These are phyloP conservation scores for Proctacanthus coquilletti DNA, from an alignment of 1,140 invertebrate species.

Conservation along the genomic window DNA sequence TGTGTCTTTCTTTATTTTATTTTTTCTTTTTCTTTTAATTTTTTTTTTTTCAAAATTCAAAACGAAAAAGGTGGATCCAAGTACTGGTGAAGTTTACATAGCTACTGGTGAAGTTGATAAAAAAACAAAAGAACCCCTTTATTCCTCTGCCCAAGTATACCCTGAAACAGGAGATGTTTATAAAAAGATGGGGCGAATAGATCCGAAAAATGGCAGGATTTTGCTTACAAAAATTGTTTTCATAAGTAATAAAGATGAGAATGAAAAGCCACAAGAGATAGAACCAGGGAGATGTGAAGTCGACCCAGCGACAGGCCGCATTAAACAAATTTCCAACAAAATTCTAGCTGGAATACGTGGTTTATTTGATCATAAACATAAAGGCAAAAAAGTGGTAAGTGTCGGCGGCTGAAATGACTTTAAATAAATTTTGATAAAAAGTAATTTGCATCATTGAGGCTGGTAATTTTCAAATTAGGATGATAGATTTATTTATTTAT, in stretches of 20 bases:
- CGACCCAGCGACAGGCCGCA: conserved; percentile 46
- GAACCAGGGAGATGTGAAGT: conserved; percentile 49
- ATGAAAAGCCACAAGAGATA: conserved; percentile 45
- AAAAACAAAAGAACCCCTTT: conserved; percentile 39
- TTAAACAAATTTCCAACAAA: conserved; percentile 45
- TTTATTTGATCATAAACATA: too few species aligned
- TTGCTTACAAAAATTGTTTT: conserved; percentile 45
- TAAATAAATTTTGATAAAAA: too few species aligned
- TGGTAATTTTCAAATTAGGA: too few species aligned
- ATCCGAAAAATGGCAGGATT: conserved; percentile 44
- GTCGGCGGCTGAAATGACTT: too few species aligned
- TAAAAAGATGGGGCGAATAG: conserved; percentile 43
- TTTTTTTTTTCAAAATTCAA: too few species aligned
- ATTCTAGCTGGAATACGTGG: too few species aligned
- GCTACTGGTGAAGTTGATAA: conserved; percentile 35
- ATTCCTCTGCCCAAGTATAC: conserved; percentile 45
- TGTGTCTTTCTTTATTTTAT: too few species aligned
- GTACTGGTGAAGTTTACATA: conserved; percentile 35
- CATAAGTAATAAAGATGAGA: conserved; percentile 45
- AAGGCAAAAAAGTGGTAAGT: too few species aligned
- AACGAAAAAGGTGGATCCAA: conserved; percentile 39
- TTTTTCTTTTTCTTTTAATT: too few species aligned
- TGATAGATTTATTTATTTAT: too few species aligned
- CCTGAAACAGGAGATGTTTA: conserved; percentile 45
- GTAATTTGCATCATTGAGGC: too few species aligned